Percentiles rank a stretch among this genome's conserved stretches.
These are phyloP conservation scores for Acanthochromis polyacanthus DNA, from an alignment of 2,113 vertebrate species.

Conservation along the genomic window DNA sequence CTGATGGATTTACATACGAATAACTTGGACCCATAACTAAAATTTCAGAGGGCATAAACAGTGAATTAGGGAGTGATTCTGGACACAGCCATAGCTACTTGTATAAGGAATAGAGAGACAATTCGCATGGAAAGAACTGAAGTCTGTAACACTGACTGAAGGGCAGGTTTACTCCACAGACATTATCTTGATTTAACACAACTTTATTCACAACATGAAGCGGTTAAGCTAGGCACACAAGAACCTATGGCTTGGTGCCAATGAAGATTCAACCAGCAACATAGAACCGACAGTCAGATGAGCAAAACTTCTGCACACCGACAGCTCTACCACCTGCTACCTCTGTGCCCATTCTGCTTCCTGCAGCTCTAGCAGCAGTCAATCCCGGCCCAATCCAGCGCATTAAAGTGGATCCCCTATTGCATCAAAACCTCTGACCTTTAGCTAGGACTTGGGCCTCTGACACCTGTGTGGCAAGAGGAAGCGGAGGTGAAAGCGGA, in stretches of 20 bases:
- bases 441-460: slow-evolving; percentile 56
- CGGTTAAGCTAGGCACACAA: slow-evolving; percentile 6
- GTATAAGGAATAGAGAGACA: background rate
- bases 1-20: background rate
- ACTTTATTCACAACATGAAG: slow-evolving; percentile 26
- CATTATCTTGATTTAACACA: slow-evolving; percentile 40
- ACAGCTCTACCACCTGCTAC: slow-evolving; percentile 42
- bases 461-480: slow-evolving; percentile 77
- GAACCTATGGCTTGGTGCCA: background rate
- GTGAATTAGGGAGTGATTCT: background rate
- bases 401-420: slow-evolving; percentile 48
- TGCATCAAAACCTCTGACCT: slow-evolving; percentile 67
- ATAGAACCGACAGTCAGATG: slow-evolving; percentile 10
- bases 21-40: background rate
- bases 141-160: slow-evolving; percentile 33
- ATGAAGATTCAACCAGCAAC: slow-evolving; percentile 2
- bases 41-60: background rate
- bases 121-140: slow-evolving; percentile 15
- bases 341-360: slow-evolving; percentile 20
- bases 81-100: background rate
- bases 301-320: slow-evolving; percentile 26
- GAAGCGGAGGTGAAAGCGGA: slow-evolving; percentile 62
- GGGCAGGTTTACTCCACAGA: slow-evolving; percentile 23
- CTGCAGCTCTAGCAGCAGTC: slow-evolving; percentile 28
- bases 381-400: slow-evolving; percentile 32